Evolutionary conservation across 2,113 vertebrate species (phyloP), one percentile per base, ranked within the genome.

Genomic region (Leucoraja erinaceus): DNA sequence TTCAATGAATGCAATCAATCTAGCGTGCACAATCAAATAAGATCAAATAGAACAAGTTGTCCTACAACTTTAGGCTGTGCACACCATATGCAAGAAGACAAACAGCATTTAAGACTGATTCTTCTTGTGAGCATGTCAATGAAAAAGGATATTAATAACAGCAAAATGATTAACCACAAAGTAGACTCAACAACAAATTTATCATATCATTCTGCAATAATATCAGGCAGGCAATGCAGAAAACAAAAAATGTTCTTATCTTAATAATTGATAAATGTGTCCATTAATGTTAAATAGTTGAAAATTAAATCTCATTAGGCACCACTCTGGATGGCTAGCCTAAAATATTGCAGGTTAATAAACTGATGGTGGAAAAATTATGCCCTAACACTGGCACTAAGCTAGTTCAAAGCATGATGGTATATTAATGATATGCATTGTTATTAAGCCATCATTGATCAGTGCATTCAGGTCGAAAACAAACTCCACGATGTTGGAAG

Each of bases 91-190:
- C 38, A 47, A 47, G 38, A 47, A 47, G 38, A 59, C 56, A 22
- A 84, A 54, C 81, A 84, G 56, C 81, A 84, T 59, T 84, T 84
- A 28, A 84, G 47, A 84, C 79, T 83, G 79, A 83, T 84, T 84
- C 20, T 25, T 59, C 63, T 28, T 84, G 38, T 84, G 56, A 59
- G 54, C 54, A 59, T 54, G 59, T 59, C 54, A 59, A 54, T 59
- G 54, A 84, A 84, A 84, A 84, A 84, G 22, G 28, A 84, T 54
- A 84, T 84, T 84, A 84, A 84, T 84, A 59, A 84, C 22, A 84
- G 54, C 9, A 84, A 84, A 84, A 84, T 84, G 81, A 84, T 84
- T 84, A 84, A 84, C 81, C 22, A 28, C 81, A 84, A 84, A 84
- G 25, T 28, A 28, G 22, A 84, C 22, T 59, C 28, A 54, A 84